Conservation (phyloP, 2,888 invertebrate species). For the Punctoribates punctum region DNA sequence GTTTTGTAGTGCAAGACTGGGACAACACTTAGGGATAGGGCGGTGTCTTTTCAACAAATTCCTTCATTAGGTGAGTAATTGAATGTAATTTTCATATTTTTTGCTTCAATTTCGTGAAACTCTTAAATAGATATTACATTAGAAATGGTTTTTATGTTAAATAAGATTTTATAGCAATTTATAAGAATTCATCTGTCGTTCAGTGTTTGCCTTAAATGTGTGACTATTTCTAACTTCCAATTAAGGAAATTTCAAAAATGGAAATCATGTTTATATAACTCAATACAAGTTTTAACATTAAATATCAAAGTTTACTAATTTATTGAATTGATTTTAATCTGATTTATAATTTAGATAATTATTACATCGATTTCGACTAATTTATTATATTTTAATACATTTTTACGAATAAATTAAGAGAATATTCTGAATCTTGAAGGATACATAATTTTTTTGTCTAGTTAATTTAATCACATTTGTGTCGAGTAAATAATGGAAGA, state of each 20-base stretch:
- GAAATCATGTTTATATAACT: background rate
- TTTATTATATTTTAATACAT: background rate
- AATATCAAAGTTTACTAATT: too few species aligned
- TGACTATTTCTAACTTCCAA: background rate
- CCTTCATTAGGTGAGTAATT: conserved; percentile 15
- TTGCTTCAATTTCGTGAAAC: background rate
- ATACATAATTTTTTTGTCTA: too few species aligned
- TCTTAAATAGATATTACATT: background rate
- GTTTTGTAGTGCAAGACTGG: background rate
- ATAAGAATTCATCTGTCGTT: background rate
- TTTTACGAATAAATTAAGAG: too few species aligned
- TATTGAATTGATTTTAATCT: too few species aligned
- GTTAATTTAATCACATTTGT: too few species aligned
- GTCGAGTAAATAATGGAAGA: conserved; percentile 37
- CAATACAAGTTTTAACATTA: background rate
- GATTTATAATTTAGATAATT: too few species aligned
- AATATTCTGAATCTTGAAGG: too few species aligned
- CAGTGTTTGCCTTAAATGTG: background rate
- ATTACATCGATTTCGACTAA: background rate
- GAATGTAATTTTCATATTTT: background rate
- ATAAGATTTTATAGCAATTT: background rate
- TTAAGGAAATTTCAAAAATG: conserved; percentile 3
- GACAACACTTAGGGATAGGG: background rate
- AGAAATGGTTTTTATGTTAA: background rate
- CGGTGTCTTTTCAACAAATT: conserved; percentile 16